These are phyloP conservation scores for Periophthalmodon schlosseri DNA, from an alignment of 2,113 vertebrate species.

Conservation along the genomic window DNA sequence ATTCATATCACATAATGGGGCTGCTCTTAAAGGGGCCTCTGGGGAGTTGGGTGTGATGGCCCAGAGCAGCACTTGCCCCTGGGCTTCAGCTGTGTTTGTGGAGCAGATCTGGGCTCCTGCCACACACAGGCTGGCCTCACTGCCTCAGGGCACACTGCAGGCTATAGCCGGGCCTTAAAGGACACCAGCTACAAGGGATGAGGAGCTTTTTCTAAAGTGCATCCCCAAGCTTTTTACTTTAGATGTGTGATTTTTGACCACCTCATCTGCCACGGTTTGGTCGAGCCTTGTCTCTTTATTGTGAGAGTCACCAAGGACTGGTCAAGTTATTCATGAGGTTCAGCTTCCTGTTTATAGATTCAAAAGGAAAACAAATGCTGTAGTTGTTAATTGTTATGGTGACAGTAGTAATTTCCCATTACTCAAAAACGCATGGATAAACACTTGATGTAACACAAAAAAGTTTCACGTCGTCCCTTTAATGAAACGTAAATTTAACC, in stretches of 20 bases:
- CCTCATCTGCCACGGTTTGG: not conserved
- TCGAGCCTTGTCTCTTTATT: not conserved
- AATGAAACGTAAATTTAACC: not conserved
- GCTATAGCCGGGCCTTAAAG: slow-evolving; percentile 65
- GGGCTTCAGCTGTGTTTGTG: slow-evolving; percentile 67
- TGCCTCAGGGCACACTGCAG: slow-evolving; percentile 63
- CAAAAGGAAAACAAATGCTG: too few species aligned
- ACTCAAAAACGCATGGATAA: not conserved
- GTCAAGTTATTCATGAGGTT: not conserved
- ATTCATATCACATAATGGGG: slow-evolving; percentile 50
- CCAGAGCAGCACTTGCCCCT: slow-evolving; percentile 51
- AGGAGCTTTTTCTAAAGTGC: slow-evolving; percentile 16
- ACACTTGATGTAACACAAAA: not conserved
- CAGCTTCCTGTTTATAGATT: too few species aligned
- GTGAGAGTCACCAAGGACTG: not conserved
- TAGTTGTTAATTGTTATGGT: too few species aligned
- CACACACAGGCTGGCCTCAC: slow-evolving; percentile 58
- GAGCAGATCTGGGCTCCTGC: slow-evolving; percentile 67
- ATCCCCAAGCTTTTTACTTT: slow-evolving; percentile 5
- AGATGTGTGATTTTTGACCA: not conserved
- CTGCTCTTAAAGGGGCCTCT: slow-evolving; percentile 63
- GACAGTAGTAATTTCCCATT: too few species aligned
- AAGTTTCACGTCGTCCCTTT: not conserved
- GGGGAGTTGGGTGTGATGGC: slow-evolving; percentile 60
- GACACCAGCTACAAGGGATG: slow-evolving; percentile 44